Evolutionary conservation across 2,113 vertebrate species (phyloP), one percentile per base, ranked within the genome.

Genomic region (Gnathonemus longibarbis): DNA sequence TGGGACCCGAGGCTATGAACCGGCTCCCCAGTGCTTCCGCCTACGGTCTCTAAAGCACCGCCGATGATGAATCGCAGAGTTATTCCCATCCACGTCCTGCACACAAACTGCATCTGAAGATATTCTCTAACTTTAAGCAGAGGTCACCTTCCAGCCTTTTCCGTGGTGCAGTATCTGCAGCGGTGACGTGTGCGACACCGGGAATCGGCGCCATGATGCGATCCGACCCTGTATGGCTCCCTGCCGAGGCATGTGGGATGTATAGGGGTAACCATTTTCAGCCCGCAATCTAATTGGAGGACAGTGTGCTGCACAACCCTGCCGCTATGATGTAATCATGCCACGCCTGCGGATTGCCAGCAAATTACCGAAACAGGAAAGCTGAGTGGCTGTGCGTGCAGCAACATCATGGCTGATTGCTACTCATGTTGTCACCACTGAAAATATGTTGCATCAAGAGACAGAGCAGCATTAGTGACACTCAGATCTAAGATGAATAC

Each of bases 41-140:
- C 31, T 86, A 88, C 62, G 50, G 89, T 31, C 85, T 90, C 42
- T 17, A 35, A 91, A 89, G 70, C 66, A 50, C 56, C 56, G 27
- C 8, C 19, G 17, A 89, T 52, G 21, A 91, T 89, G 88, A 89
- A 89, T 91, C 90, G 58, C 84, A 39, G 84, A 11, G 19, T 74
- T 91, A 80, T 91, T 91, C 90, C 85, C 53, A 50, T 86, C 52
- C 89, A 80, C 46, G 49, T 88, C 49, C 56, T 62, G 66, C 49
- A 42, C 45, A 77, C 45, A 62, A 87, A 35, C 48, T 52, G n/a
- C 17, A 77, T 74, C 89, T 88, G 84, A 87, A 90, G 84, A 77
- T 88, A 89, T 58, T 52, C 89, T 89, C 74, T 74, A 88, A 90
- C 83, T 89, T 90, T 62, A 62, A 85, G 58, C 84, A 48, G 52